Evolutionary conservation across 2,888 invertebrate genomes (phyloP).

Genomic region (Coelopa pilipes): DNA sequence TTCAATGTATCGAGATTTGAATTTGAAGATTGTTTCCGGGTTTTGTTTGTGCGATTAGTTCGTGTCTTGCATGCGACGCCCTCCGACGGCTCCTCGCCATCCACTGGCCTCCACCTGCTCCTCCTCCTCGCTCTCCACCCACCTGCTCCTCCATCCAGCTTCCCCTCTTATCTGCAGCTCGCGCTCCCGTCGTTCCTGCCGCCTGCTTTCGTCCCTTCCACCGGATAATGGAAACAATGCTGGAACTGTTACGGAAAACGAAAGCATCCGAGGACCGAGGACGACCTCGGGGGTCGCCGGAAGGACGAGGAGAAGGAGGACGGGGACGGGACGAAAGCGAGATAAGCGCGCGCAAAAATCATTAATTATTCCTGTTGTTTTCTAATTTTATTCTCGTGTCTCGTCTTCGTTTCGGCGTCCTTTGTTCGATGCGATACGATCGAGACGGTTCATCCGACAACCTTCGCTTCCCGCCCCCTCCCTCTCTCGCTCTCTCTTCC

Average conservation of each 20-base stretch:
- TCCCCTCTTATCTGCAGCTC: no score
- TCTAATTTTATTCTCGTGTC: conserved; percentile 17
- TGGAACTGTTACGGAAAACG: no score
- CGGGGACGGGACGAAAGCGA: conserved; percentile 34
- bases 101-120: not conserved
- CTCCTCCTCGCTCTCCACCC: not conserved
- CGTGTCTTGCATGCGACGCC: conserved; percentile 11
- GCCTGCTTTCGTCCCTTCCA: not conserved
- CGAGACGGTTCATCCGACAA: not conserved
- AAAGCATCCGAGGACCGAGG: no score
- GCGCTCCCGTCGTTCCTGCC: not conserved
- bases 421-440: not conserved
- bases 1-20: conserved; percentile 52
- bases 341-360: conserved; percentile 64
- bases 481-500: not conserved
- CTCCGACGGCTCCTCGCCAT: not conserved
- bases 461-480: not conserved
- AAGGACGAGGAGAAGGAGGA: conserved; percentile 55
- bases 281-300: not conserved
- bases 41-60: conserved; percentile 24
- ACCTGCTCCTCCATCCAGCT: no score
- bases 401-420: not conserved
- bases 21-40: conserved; percentile 57
- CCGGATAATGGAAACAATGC: not conserved
- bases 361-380: conserved; percentile 65